phyloP scores from a whole-genome alignment of 2,888 invertebrate species.

The Xestia xanthographa region DNA sequence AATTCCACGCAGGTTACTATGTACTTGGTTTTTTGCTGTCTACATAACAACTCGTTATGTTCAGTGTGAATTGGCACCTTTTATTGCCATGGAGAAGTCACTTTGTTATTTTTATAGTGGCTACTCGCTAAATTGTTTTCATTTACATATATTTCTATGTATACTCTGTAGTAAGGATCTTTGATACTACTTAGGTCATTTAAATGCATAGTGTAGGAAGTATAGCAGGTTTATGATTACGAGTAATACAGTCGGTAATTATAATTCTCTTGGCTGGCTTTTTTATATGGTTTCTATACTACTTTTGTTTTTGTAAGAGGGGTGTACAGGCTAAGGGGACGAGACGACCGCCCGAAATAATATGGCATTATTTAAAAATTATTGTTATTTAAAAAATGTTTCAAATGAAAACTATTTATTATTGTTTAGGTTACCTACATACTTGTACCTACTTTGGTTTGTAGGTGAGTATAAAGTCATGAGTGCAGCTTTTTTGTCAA shows the following conservation, averaged over 20 bases:
- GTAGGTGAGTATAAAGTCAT: background rate
- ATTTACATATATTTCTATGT: background rate
- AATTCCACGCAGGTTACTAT: conserved; percentile 16
- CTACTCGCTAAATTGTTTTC: background rate
- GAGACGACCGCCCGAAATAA: too few species aligned
- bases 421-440: background rate
- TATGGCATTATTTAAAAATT: too few species aligned
- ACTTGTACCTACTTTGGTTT: background rate
- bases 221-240: background rate
- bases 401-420: background rate
- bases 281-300: background rate
- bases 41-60: conserved; percentile 30
- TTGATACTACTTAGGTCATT: background rate
- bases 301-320: background rate
- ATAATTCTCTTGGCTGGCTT: background rate
- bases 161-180: background rate
- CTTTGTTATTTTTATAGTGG: conserved; percentile 9
- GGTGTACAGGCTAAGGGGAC: background rate
- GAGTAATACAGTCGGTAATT: background rate
- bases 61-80: conserved; percentile 39
- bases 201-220: background rate
- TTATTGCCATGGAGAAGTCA: background rate
- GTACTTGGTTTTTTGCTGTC: background rate
- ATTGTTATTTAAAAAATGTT: too few species aligned
- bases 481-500: background rate